Evolutionary conservation across 2,888 invertebrate species (phyloP).

Genomic region (Agriotes lineatus): DNA sequence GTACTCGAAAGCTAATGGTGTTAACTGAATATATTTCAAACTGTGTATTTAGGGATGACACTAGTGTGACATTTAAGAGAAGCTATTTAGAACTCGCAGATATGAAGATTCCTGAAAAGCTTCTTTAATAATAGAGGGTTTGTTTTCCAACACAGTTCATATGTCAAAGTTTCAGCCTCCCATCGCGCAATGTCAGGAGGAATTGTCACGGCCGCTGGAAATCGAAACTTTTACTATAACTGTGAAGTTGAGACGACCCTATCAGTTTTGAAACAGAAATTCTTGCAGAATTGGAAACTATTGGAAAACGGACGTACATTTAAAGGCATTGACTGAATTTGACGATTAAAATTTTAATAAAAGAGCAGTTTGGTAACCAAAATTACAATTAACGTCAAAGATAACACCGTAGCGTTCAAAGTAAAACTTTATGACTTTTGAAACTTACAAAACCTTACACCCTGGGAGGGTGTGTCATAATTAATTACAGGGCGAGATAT

Average conservation of each 20-base stretch:
- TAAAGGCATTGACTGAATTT: too few species aligned
- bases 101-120: neutral
- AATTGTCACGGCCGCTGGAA: constrained; percentile 6
- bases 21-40: too few species aligned
- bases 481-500: too few species aligned
- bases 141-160: constrained; percentile 15
- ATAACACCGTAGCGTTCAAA: too few species aligned
- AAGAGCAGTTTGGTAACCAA: too few species aligned
- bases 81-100: neutral
- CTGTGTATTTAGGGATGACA: neutral
- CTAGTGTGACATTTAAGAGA: neutral
- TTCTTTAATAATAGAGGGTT: neutral
- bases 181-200: neutral
- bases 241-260: constrained; percentile 2
- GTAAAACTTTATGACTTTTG: too few species aligned
- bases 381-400: too few species aligned
- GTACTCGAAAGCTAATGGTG: too few species aligned
- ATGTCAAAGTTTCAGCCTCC: constrained; percentile 15
- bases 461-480: too few species aligned
- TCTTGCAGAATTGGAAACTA: neutral
- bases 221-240: constrained; percentile 23
- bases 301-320: constrained; percentile 16
- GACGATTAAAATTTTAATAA: too few species aligned
- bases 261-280: constrained; percentile 5
- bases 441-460: too few species aligned